A percentile compares a stretch with the other conserved stretches of the same genome.
Evolutionary conservation across 2,888 invertebrate genomes (phyloP).

Genomic region (Dynastes tityus): DNA sequence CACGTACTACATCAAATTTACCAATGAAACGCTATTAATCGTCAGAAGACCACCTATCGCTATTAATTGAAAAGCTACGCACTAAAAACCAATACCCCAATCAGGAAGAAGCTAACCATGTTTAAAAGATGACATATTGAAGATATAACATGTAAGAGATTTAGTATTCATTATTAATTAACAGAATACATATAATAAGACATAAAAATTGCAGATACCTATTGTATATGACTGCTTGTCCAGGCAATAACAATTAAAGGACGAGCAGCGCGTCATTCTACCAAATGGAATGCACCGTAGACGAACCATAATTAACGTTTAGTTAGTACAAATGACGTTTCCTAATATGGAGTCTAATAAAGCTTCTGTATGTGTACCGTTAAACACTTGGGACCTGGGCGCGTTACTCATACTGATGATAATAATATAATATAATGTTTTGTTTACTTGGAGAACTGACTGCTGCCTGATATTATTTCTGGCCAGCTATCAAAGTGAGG

Average conservation of each 20-base stretch:
- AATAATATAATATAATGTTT: background rate
- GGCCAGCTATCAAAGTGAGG: too few relatives aligned
- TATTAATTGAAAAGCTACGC: too few relatives aligned
- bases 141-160: background rate
- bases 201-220: constrained; percentile 3
- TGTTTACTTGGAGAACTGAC: background rate
- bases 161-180: constrained; percentile 17
- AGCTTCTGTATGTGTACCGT: background rate
- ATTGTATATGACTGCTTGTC: background rate
- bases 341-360: background rate
- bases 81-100: too few relatives aligned
- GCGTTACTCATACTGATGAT: background rate
- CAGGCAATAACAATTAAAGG: background rate
- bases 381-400: background rate
- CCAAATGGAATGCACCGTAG: background rate
- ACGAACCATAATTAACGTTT: background rate
- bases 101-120: too few relatives aligned
- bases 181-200: constrained; percentile 2
- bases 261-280: background rate
- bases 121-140: too few relatives aligned
- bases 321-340: background rate
- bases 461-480: too few relatives aligned
- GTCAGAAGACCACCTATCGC: too few relatives aligned
- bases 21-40: too few relatives aligned
- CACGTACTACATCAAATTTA: too few relatives aligned